Percentiles rank a stretch among this genome's conserved stretches.
Conservation (phyloP, 2,888 invertebrate species). For the Ophraella communa region DNA sequence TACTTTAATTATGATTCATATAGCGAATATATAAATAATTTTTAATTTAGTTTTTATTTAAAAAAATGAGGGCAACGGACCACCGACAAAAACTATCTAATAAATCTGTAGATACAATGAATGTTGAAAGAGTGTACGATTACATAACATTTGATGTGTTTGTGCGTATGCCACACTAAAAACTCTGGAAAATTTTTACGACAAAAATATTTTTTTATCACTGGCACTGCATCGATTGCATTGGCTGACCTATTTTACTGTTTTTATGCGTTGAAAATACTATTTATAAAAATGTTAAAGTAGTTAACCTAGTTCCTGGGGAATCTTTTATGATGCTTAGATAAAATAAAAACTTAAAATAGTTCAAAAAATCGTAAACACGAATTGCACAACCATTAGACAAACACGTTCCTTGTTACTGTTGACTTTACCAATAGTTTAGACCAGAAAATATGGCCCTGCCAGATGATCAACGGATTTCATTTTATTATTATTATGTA, state of each 20-base stretch:
- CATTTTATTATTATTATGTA: not conserved
- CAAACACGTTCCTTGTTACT: constrained; percentile 20
- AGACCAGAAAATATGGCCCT: not conserved
- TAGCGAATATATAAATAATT: too few relatives aligned
- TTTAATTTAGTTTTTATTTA: too few relatives aligned
- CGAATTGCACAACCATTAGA: constrained; percentile 32
- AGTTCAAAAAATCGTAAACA: constrained; percentile 38
- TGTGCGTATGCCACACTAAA: constrained; percentile 4
- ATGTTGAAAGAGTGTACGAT: constrained; percentile 8
- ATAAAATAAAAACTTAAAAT: constrained; percentile 36
- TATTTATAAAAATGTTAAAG: constrained; percentile 38
- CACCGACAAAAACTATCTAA: not conserved
- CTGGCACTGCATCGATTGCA: constrained; percentile 33
- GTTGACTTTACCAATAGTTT: constrained; percentile 21
- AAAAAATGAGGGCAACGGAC: not conserved
- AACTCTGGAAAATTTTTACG: constrained; percentile 26
- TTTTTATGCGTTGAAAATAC: constrained; percentile 36
- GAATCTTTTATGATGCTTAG: constrained; percentile 36
- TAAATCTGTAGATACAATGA: constrained; percentile 9
- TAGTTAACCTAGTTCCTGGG: constrained; percentile 39
- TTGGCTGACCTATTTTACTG: constrained; percentile 35
- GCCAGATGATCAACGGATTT: constrained; percentile 14
- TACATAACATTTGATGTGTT: constrained; percentile 18
- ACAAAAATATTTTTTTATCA: constrained; percentile 37
- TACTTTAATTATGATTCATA: too few relatives aligned